These are phyloP conservation scores for Hirtodrosophila duncani DNA, from an alignment of 2,888 invertebrate species.

Conservation along the genomic window DNA sequence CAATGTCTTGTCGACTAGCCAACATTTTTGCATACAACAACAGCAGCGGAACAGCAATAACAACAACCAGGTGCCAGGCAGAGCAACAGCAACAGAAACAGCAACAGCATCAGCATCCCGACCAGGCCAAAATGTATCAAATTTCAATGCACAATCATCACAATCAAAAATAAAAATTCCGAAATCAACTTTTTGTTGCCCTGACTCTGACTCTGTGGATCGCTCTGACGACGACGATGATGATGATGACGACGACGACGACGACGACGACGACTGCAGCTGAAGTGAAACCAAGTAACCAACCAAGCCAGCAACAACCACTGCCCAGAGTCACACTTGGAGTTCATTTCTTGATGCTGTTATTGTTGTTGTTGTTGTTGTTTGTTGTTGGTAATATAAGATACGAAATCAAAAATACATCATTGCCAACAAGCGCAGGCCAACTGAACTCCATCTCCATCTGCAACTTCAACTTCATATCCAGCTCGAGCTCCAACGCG, in stretches of 20 bases:
- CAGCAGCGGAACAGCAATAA: slow-evolving; percentile 15
- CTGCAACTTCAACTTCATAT: slow-evolving; percentile 25
- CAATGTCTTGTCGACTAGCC: slow-evolving; percentile 65
- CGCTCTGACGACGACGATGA: slow-evolving; percentile 3
- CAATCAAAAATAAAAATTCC: slow-evolving; percentile 73
- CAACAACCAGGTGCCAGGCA: slow-evolving; percentile 37
- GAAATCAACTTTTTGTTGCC: slow-evolving; percentile 61
- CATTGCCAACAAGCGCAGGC: slow-evolving; percentile 69
- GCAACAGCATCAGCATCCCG: slow-evolving; percentile 16
- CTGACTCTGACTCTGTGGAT: background rate
- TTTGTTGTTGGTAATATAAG: slow-evolving; percentile 71
- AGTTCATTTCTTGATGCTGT: slow-evolving; percentile 33
- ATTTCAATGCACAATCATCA: slow-evolving; percentile 77
- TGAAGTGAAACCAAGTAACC: slow-evolving; percentile 28
- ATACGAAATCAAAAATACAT: slow-evolving; percentile 74
- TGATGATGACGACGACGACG: slow-evolving; percentile 15
- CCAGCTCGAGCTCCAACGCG: slow-evolving; percentile 22
- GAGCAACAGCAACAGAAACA: slow-evolving; percentile 24
- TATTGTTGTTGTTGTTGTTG: slow-evolving; percentile 31
- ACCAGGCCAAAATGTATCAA: slow-evolving; percentile 75
- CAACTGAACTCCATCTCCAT: slow-evolving; percentile 29
- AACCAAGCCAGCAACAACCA: slow-evolving; percentile 5
- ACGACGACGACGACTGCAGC: slow-evolving; percentile 35
- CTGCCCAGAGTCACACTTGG: slow-evolving; percentile 46
- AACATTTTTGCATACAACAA: slow-evolving; percentile 67